Conservation (phyloP, 37 sponge, comb jelly and placozoan species). For the Hormiphora californensis region DNA sequence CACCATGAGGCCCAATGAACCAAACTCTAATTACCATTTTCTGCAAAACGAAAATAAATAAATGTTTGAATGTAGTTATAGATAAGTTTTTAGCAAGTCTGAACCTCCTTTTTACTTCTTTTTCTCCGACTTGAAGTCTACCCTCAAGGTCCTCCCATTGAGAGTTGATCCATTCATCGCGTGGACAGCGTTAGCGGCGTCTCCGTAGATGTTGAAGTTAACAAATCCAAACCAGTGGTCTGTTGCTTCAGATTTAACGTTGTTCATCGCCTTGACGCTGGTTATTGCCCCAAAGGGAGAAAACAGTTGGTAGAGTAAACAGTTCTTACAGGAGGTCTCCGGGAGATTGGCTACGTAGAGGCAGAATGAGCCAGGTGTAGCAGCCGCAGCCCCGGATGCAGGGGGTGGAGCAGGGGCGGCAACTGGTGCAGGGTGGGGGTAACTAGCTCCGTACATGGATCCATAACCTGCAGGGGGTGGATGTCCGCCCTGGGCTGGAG, state of each 20-base stretch:
- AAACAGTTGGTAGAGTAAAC: slow-evolving; percentile 79
- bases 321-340: slow-evolving; percentile 43
- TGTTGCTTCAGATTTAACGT: slow-evolving; percentile 63
- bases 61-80: no score
- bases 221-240: slow-evolving; percentile 85
- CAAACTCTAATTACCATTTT: no score
- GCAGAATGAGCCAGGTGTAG: not conserved
- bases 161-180: slow-evolving; percentile 62
- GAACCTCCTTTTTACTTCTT: not conserved
- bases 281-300: slow-evolving; percentile 81
- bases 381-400: not conserved
- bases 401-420: no score
- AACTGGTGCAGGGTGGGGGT: no score
- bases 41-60: no score
- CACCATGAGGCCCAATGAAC: no score
- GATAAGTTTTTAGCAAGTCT: no score
- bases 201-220: slow-evolving; percentile 81
- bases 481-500: not conserved
- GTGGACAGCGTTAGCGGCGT: slow-evolving; percentile 69
- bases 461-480: not conserved
- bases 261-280: slow-evolving; percentile 65
- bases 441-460: no score
- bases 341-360: slow-evolving; percentile 45
- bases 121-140: slow-evolving; percentile 69
- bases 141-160: slow-evolving; percentile 80